A percentile compares a stretch with the other conserved stretches of the same genome.
These are phyloP conservation scores for Arnoldichthys spilopterus DNA, from an alignment of 2,797 vertebrate species.

Conservation along the genomic window DNA sequence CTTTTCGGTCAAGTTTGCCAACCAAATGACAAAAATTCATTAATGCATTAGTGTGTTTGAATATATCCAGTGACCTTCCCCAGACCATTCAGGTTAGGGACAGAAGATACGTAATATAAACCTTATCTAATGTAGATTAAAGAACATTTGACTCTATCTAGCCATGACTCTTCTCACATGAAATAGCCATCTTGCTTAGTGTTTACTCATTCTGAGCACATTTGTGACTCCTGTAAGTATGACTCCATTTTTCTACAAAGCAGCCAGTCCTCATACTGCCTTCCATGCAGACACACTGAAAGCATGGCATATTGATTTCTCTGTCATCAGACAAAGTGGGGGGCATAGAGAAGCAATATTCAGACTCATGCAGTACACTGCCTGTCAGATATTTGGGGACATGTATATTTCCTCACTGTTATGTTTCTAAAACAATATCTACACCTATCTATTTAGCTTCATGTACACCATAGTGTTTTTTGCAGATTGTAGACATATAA, in stretches of 20 bases:
- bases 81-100: not conserved
- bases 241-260: not conserved
- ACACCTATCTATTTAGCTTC: too few relatives aligned
- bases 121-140: not conserved
- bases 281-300: not conserved
- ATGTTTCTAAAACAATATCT: too few relatives aligned
- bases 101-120: not conserved
- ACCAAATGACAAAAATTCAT: not conserved
- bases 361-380: not conserved
- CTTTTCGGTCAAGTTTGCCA: constrained; percentile 15
- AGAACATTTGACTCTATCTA: not conserved
- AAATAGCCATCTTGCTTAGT: not conserved
- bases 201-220: not conserved
- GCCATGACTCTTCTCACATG: not conserved
- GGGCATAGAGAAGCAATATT: not conserved
- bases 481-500: too few relatives aligned
- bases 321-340: not conserved
- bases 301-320: not conserved
- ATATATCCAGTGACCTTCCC: not conserved
- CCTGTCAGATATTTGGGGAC: not conserved
- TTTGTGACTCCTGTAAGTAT: not conserved
- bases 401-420: too few relatives aligned
- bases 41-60: not conserved
- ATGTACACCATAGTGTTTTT: too few relatives aligned
- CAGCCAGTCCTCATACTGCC: not conserved